Conservation (phyloP, 2,888 invertebrate species). For the Nasonia oneida region DNA sequence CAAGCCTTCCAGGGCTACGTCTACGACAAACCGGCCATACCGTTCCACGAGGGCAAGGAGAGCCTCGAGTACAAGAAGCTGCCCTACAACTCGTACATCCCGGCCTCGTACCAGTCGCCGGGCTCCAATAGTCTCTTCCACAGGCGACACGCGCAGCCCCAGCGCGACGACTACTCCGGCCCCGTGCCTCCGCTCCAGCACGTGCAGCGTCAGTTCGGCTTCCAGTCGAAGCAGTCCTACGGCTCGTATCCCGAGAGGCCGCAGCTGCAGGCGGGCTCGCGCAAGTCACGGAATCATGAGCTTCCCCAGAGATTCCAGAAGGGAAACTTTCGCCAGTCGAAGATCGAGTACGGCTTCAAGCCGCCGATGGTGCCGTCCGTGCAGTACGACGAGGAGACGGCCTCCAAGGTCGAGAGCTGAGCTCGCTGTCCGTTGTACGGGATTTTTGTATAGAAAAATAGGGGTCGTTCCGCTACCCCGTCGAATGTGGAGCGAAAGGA, state of each 20-base stretch:
- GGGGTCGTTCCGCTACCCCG: background rate
- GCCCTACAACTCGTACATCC: conserved; percentile 42
- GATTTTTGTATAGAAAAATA: background rate
- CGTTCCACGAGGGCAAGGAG: conserved; percentile 60
- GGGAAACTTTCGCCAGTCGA: conserved; percentile 83
- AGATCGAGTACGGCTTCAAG: conserved; percentile 91
- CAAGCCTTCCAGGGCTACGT: conserved; percentile 66
- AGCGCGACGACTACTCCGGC: conserved; percentile 79
- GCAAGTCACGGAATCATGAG: conserved; percentile 80
- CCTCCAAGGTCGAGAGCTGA: conserved; percentile 73
- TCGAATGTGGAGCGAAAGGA: background rate
- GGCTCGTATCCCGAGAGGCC: conserved; percentile 44
- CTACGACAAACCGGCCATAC: conserved; percentile 65
- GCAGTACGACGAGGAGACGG: conserved; percentile 86
- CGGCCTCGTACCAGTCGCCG: conserved; percentile 54
- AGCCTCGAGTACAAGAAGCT: conserved; percentile 47
- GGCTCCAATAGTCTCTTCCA: conserved; percentile 60
- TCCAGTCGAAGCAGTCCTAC: conserved; percentile 62
- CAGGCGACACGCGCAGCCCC: conserved; percentile 64
- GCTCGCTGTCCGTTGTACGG: background rate
- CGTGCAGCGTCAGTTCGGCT: conserved; percentile 62
- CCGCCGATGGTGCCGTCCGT: conserved; percentile 90
- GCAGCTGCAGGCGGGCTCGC: conserved; percentile 57
- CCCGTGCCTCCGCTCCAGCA: conserved; percentile 79
- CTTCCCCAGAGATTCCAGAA: conserved; percentile 78